Evolutionary conservation across 1,140 invertebrate genomes (phyloP).

Genomic region (Probaryconus sp.): DNA sequence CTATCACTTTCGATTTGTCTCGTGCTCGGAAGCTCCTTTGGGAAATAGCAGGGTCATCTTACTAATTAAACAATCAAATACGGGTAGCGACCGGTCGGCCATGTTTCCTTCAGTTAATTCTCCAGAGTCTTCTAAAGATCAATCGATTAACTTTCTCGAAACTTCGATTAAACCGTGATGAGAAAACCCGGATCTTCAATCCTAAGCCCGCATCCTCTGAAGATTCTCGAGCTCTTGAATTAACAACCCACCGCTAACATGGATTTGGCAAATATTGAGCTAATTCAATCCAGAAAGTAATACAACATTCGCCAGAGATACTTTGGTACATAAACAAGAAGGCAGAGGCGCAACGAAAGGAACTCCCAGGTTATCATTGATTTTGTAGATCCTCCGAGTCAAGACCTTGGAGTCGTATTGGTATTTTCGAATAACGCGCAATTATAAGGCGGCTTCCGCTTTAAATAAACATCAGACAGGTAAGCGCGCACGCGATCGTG

Average conservation of each 20-base stretch:
- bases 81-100: constrained; percentile 69
- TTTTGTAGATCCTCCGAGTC: no score
- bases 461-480: constrained; percentile 38
- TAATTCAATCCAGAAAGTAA: constrained; percentile 47
- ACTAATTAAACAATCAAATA: constrained; percentile 80
- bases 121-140: constrained; percentile 70
- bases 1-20: constrained; percentile 64
- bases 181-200: constrained; percentile 59
- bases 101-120: constrained; percentile 65
- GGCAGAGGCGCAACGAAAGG: neutral
- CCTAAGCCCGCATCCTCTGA: constrained; percentile 53
- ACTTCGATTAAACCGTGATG: constrained; percentile 72
- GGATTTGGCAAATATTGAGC: constrained; percentile 47
- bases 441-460: constrained; percentile 6
- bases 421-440: no score
- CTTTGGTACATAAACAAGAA: neutral
- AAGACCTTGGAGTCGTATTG: no score
- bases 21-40: constrained; percentile 63
- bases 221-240: constrained; percentile 39
- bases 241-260: constrained; percentile 43
- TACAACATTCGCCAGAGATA: constrained; percentile 12
- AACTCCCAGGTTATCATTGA: no score
- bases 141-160: constrained; percentile 73
- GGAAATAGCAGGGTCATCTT: constrained; percentile 75
- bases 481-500: constrained; percentile 45